Base-by-base conservation (phyloP, 1,140 invertebrate species). In the Anagrus nilaparvatae region DNA sequence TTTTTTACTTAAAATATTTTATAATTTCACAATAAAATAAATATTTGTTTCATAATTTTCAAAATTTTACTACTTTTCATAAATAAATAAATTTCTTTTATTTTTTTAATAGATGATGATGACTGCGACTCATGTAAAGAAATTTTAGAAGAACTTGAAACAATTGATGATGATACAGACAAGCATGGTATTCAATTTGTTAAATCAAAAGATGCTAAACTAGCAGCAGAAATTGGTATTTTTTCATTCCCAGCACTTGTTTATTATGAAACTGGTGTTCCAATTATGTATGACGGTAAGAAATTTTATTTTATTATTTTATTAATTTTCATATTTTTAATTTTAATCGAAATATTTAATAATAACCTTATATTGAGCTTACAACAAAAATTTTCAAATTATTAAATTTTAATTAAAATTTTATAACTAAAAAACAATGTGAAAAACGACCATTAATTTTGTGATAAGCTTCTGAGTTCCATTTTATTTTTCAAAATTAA, bases 221-320 rank as follows among this genome's bases (percentile, higher is more conserved):
- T 91, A 32, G 89, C 90, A 4, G 84, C 89, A 27, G 86, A 90
- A 69, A 82, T 92, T 54, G 87, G 88, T 38, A 87, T 95, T 54
- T 89, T 87, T 60, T 85, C 86, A 55, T 88, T 93, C 55, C 87
- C 88, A 41, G 84, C 86, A 36, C 69, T 93, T 40, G 86, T 92
- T 42, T 92, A 91, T 65, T 93, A 91, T 60, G 88, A 92, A 70
- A 90, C 87, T 33, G 86, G 87, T 47, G 84, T 91, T 49, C 90
- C 89, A 44, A 90, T 90, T 57, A 88, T 92, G 81, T 94, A 88
- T 67, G 84, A 91, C 71, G 90, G 89, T 93, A 77, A 84, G 80
- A 43, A 25, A 33, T 24, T 40, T 21, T n/a, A n/a, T n/a, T n/a
- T n/a, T n/a, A n/a, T n/a, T n/a, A n/a, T n/a, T n/a, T n/a, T n/a